These are phyloP conservation scores for Henricia sp. DNA, from an alignment of 53 echinoderm and acorn worm genomes.

Conservation along the genomic window DNA sequence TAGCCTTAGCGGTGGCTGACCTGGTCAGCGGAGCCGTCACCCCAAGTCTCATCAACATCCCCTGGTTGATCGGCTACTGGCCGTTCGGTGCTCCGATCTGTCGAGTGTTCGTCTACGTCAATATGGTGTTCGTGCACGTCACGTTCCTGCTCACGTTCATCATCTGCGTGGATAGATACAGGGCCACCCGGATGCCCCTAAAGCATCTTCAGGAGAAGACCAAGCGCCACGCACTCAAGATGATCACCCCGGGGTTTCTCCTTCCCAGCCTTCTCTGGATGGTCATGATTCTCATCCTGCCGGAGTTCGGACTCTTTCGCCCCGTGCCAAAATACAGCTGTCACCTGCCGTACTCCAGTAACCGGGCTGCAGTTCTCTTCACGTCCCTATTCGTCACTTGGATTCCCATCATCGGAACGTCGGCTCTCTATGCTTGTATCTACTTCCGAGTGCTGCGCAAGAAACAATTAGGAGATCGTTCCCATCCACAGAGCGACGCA, in stretches of 20 bases:
- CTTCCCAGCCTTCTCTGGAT: conserved; percentile 58
- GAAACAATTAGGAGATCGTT: background rate
- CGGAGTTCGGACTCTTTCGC: background rate
- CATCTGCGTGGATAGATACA: conserved; percentile 72
- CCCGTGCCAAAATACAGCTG: background rate
- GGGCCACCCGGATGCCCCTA: conserved; percentile 56
- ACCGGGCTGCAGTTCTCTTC: conserved; percentile 30
- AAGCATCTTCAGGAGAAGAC: conserved; percentile 62
- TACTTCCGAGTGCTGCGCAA: conserved; percentile 59
- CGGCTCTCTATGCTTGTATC: conserved; percentile 46
- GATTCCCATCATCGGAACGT: conserved; percentile 60
- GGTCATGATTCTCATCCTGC: conserved; percentile 24
- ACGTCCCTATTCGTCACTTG: conserved; percentile 56
- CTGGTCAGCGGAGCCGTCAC: conserved; percentile 57
- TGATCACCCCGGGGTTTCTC: conserved; percentile 48
- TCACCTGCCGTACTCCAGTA: conserved; percentile 39
- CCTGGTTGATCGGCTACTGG: conserved; percentile 73
- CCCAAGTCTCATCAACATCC: conserved; percentile 51
- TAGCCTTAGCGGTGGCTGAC: conserved; percentile 69
- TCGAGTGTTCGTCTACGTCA: conserved; percentile 59
- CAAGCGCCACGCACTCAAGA: conserved; percentile 36
- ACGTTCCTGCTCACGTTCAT: conserved; percentile 67
- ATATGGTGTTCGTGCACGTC: conserved; percentile 64
- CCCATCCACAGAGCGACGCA: background rate
- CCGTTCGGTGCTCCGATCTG: conserved; percentile 64